Base-by-base conservation (phyloP, 2,888 invertebrate genomes). In the Cantharis lateralis region DNA sequence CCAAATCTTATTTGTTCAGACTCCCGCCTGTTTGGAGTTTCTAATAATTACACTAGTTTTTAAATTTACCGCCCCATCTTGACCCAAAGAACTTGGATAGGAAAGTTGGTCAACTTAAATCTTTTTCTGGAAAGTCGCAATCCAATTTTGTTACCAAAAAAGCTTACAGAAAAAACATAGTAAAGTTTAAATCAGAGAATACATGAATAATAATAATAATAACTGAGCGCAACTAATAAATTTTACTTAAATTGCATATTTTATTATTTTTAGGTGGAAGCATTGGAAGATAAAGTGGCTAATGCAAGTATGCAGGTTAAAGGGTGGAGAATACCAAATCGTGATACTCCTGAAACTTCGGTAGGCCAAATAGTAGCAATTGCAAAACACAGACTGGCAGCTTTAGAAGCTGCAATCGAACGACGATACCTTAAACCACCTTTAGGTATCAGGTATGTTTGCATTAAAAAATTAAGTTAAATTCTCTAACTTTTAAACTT, bases 371-470 rank as follows among this genome's bases (percentile, higher is more conserved):
- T 92, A 86, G 90, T 92, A 82, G 89, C 91, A 86, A 88, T 93
- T 88, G 90, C 92, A 85, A 91, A 91, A 48, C 93, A 94, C 83
- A 92, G 96, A 83, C 91, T 99, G 73, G 91, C 95, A 4, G 92
- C 93, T 0, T 89, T 98, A 13, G 98, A 98, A 88, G 93, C 94
- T 0, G 96, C 96, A 82, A 96, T 98, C 72, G 98, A 98, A 88
- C 90, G 98, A 82, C 91, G 98, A 82, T 98, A 98, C 87, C 90
- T 98, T 64, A 97, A 97, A 88, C 97, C 98, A 76, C 98, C 98
- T 64, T 90, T 98, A 75, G 95, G 95, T 84, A 90, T 88, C 83
- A 92, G 90, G 90, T 91, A 86, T 87, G 86, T 85, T 72, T 28
- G 72, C 15, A 28, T 70, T 32, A 68, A 68, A 26, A 48, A 1